These are phyloP conservation scores for Rallus limicola DNA, from an alignment of 2,113 vertebrate species.

Conservation along the genomic window DNA sequence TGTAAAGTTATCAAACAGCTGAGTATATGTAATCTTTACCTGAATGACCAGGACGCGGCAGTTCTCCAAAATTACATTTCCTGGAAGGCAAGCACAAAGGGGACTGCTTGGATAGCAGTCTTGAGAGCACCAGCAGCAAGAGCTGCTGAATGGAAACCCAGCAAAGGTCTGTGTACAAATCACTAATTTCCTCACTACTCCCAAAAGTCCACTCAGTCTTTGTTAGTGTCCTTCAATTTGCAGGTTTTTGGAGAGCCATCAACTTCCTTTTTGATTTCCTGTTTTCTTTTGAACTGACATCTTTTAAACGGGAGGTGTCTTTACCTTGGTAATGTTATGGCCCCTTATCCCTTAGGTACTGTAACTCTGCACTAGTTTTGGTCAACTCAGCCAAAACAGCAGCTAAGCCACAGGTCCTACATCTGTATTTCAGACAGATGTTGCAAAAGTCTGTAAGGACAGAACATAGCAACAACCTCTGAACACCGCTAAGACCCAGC, in stretches of 20 bases:
- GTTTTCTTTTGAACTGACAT: not conserved
- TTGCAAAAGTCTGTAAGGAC: not conserved
- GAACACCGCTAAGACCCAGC: not conserved
- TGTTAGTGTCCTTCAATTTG: not conserved
- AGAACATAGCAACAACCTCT: not conserved
- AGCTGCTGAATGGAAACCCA: not conserved
- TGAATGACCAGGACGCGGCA: not conserved
- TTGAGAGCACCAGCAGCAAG: not conserved
- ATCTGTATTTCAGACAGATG: not conserved
- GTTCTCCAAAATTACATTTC: not conserved
- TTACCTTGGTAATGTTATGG: not conserved
- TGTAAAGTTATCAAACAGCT: not conserved
- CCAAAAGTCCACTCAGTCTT: not conserved
- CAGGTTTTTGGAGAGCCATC: not conserved
- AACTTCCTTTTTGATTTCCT: not conserved
- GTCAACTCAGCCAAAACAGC: not conserved
- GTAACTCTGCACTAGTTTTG: not conserved
- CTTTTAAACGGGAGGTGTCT: not conserved
- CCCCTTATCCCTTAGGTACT: not conserved
- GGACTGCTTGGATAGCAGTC: not conserved
- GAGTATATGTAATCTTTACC: not conserved
- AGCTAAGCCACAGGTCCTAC: not conserved
- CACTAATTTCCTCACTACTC: not conserved
- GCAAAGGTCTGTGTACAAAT: not conserved
- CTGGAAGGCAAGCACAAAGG: not conserved